Conservation (phyloP, 2,113 vertebrate species). For the Tachuris rubrigastra region DNA sequence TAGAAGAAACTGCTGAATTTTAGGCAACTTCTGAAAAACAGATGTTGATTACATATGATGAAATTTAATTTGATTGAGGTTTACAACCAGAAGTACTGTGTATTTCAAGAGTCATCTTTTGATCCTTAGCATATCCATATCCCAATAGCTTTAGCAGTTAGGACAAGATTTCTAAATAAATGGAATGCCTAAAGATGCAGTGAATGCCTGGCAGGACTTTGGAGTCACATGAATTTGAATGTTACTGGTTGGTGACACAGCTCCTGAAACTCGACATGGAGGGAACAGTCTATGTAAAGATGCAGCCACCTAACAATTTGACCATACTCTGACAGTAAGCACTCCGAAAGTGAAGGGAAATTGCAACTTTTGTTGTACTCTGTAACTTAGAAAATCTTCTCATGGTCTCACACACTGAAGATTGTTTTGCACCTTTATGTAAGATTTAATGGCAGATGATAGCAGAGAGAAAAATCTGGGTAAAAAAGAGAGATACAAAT, state of each 20-base stretch:
- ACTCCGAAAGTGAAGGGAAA: background rate
- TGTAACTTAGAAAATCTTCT: background rate
- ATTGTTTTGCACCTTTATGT: background rate
- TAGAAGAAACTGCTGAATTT: background rate
- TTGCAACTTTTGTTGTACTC: background rate
- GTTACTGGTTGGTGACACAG: background rate
- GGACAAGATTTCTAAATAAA: background rate
- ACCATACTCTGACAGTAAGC: background rate
- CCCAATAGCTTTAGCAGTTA: background rate
- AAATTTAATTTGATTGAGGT: background rate
- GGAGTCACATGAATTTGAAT: background rate
- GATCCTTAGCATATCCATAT: background rate
- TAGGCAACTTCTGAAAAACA: background rate
- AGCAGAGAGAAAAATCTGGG: background rate
- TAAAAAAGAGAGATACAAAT: background rate
- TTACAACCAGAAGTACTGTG: background rate
- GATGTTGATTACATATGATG: background rate
- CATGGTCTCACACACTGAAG: background rate
- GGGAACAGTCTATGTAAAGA: background rate
- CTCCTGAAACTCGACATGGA: accelerated
- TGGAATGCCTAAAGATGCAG: background rate
- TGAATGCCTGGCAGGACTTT: background rate
- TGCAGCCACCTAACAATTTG: background rate
- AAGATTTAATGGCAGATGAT: background rate
- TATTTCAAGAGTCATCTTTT: background rate